Evolutionary conservation across 1,140 invertebrate genomes (phyloP).

Genomic region (Mercenaria mercenaria): DNA sequence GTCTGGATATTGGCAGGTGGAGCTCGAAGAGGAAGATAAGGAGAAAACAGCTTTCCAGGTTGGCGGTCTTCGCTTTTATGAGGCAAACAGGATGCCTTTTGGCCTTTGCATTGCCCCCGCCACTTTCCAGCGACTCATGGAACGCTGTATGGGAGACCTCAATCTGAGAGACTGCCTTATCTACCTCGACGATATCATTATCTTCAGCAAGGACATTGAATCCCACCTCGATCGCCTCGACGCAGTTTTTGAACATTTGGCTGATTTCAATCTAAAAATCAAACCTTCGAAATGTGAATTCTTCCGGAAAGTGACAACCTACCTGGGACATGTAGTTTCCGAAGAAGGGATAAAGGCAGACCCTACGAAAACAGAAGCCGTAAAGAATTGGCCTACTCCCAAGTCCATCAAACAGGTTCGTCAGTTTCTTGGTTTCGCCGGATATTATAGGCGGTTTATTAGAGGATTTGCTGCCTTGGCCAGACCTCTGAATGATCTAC

Average conservation of each 20-base stretch:
- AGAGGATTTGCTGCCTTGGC: slow-evolving; percentile 40
- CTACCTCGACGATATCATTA: too few species aligned
- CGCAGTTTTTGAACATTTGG: slow-evolving; percentile 10
- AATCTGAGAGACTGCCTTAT: too few species aligned
- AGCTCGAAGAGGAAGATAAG: slow-evolving; percentile 40
- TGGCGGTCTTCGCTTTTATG: not conserved
- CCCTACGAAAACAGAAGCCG: not conserved
- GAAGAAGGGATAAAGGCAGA: slow-evolving; percentile 52
- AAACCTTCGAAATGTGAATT: slow-evolving; percentile 78
- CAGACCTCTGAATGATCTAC: slow-evolving; percentile 36
- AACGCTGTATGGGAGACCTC: slow-evolving; percentile 73
- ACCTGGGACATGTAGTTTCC: slow-evolving; percentile 65
- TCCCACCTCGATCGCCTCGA: slow-evolving; percentile 85
- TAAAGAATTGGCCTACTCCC: not conserved
- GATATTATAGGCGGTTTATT: slow-evolving; percentile 27
- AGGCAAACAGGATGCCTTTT: slow-evolving; percentile 65
- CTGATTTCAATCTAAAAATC: slow-evolving; percentile 80
- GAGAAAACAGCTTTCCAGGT: slow-evolving; percentile 63
- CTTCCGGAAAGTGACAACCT: slow-evolving; percentile 54
- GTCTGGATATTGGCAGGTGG: slow-evolving; percentile 63
- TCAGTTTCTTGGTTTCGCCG: not conserved
- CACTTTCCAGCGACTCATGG: slow-evolving; percentile 64
- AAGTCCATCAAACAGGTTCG: not conserved
- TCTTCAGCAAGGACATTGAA: slow-evolving; percentile 80
- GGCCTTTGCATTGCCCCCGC: slow-evolving; percentile 54